Conservation (phyloP, 2,888 invertebrate species). For the Seira sanloemensis region DNA sequence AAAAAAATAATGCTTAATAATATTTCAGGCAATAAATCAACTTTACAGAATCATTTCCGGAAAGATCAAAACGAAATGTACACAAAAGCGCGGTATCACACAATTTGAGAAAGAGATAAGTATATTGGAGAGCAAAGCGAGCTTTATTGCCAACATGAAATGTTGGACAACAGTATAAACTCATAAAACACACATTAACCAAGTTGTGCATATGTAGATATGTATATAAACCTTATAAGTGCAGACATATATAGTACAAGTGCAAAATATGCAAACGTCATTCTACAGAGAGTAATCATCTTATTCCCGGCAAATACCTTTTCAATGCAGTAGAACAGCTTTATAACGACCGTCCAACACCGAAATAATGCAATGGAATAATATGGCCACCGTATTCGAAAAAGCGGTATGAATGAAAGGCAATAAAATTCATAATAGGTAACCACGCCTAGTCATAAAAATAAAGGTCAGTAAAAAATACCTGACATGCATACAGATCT, state of each 20-base stretch:
- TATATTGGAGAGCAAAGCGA: not conserved
- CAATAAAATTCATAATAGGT: slow-evolving; percentile 62
- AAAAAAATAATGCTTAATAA: not conserved
- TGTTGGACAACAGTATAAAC: not conserved
- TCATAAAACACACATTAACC: not conserved
- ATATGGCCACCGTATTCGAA: not conserved
- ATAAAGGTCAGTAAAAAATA: slow-evolving; percentile 50
- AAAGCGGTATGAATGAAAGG: slow-evolving; percentile 38
- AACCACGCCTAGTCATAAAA: slow-evolving; percentile 59
- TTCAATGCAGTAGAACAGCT: not conserved
- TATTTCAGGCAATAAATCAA: not conserved
- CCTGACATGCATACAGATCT: slow-evolving; percentile 38
- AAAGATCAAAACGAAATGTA: slow-evolving; percentile 3
- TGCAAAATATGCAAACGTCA: not conserved
- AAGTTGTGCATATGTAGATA: not conserved
- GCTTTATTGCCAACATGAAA: slow-evolving; percentile 2
- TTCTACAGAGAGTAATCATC: not conserved
- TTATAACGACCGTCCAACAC: slow-evolving; percentile 1
- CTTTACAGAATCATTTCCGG: not conserved
- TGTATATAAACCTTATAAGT: not conserved
- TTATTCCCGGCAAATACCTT: not conserved
- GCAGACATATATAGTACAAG: not conserved
- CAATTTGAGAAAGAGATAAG: not conserved
- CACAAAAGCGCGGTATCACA: not conserved
- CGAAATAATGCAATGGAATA: slow-evolving; percentile 1